phyloP scores from a whole-genome alignment of 1,140 invertebrate species.

The Sarcophaga peregrina region DNA sequence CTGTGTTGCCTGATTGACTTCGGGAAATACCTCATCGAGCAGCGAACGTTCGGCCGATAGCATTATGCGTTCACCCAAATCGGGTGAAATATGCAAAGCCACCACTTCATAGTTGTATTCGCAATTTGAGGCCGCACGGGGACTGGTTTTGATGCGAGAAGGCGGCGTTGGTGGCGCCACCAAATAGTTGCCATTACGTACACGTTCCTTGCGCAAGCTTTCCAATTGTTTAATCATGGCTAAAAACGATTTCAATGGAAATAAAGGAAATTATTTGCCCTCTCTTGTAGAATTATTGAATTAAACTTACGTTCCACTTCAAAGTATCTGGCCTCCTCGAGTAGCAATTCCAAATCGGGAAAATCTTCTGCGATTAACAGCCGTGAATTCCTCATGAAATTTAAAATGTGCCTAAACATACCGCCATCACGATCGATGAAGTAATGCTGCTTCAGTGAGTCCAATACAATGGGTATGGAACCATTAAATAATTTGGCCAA shows the following conservation, averaged over 20 bases:
- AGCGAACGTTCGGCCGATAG: conserved; percentile 82
- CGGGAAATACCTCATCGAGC: conserved; percentile 88
- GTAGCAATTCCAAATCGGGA: conserved; percentile 86
- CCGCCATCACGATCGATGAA: conserved; percentile 96
- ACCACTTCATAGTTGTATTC: conserved; percentile 81
- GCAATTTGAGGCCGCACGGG: conserved; percentile 56
- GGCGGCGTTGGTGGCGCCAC: conserved; percentile 62
- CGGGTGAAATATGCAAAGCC: conserved; percentile 87
- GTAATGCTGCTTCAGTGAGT: conserved; percentile 97
- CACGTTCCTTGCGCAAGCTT: conserved; percentile 78
- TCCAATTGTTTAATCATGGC: conserved; percentile 83
- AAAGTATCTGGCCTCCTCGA: conserved; percentile 93
- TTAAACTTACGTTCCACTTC: conserved; percentile 86
- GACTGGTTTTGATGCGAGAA: conserved; percentile 60
- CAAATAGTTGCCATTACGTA: conserved; percentile 70
- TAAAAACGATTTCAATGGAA: conserved; percentile 61
- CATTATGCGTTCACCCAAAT: conserved; percentile 88
- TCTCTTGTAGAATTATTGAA: background rate
- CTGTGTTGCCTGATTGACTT: conserved; percentile 85
- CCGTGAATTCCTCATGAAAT: conserved; percentile 92
- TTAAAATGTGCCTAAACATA: conserved; percentile 96
- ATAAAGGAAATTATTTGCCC: no score
- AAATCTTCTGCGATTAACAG: conserved; percentile 90
- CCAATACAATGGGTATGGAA: conserved; percentile 95
- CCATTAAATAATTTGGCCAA: conserved; percentile 95